phyloP scores from a whole-genome alignment of 1,140 invertebrate genomes.

The Ectropis grisescens region DNA sequence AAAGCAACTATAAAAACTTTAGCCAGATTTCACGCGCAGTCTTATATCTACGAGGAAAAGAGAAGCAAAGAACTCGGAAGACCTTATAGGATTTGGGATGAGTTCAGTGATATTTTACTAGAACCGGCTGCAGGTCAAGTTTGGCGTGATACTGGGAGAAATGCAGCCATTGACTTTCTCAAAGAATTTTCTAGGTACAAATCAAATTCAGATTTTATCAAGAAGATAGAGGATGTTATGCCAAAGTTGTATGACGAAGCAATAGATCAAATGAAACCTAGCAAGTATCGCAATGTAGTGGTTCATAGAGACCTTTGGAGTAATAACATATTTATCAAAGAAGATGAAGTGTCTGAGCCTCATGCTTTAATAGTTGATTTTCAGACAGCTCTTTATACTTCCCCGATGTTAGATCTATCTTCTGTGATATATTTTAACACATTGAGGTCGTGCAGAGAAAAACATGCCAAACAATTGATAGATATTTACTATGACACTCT shows the following conservation, averaged over 20 bases:
- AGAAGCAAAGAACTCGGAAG: slow-evolving; percentile 46
- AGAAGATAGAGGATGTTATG: slow-evolving; percentile 23
- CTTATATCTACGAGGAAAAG: slow-evolving; percentile 66
- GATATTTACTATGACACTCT: slow-evolving; percentile 59
- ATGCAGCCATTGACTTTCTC: slow-evolving; percentile 58
- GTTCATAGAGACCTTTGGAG: slow-evolving; percentile 75
- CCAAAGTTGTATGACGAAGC: slow-evolving; percentile 46
- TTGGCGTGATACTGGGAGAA: slow-evolving; percentile 58
- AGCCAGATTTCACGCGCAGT: slow-evolving; percentile 71
- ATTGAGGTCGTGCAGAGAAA: slow-evolving; percentile 40
- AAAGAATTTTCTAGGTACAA: slow-evolving; percentile 46
- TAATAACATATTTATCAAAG: slow-evolving; percentile 75
- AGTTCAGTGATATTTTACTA: slow-evolving; percentile 65
- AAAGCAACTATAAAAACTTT: slow-evolving; percentile 62
- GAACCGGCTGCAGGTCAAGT: slow-evolving; percentile 32
- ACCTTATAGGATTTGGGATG: slow-evolving; percentile 55
- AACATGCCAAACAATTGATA: slow-evolving; percentile 39
- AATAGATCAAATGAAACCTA: slow-evolving; percentile 59
- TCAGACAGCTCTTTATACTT: slow-evolving; percentile 72
- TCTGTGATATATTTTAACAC: slow-evolving; percentile 69
- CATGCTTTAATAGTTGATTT: slow-evolving; percentile 73
- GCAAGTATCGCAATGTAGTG: slow-evolving; percentile 69
- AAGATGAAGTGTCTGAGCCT: slow-evolving; percentile 29
- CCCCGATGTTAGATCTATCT: slow-evolving; percentile 66
- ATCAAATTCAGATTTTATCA: slow-evolving; percentile 20